Base-by-base conservation (phyloP, 2,888 invertebrate genomes). In the Bombyx huttoni region DNA sequence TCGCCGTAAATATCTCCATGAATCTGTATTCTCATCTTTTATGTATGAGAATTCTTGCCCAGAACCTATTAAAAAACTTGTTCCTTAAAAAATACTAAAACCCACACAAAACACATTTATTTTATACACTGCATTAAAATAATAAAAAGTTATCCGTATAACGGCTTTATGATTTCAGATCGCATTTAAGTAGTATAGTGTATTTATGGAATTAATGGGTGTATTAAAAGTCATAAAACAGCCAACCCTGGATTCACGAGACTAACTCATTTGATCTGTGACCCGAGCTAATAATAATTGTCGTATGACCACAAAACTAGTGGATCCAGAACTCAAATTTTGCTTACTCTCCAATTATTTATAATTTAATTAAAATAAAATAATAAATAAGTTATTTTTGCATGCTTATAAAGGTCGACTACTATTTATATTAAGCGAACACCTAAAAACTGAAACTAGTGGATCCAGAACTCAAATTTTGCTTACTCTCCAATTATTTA, bases 201-300 rank as follows among this genome's bases (percentile, higher is more conserved):
- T 35, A 35, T 35, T 35, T 35, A 9, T 8, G 35, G 35, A 8
- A 35, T 35, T 35, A 9, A 35, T 35, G 7, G 7, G 7, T 46
- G 6, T 35, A 34, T 10, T 34, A 35, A 13, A 13, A 1, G n/a
- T n/a, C n/a, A n/a, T n/a, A n/a, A n/a, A n/a, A n/a, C 24, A 35
- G 58, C 53, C 56, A 62, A 55, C 61, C 61, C 61, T 63, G 59
- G 52, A 52, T 58, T 53, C 53, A 13, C 13, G 47, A 47, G 50
- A 57, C 58, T 68, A 67, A 74, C 70, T 66, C 54, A 58, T 60
- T 63, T 68, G 68, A 70, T 64, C 71, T 65, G 61, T 70, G 71
- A 77, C 52, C 52, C 35, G n/a, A 49, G 8, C 34, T n/a, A 54
- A 54, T 65, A 63, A 73, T 74, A 71, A 50, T 24, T 24, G 13